A percentile compares a stretch with the other conserved stretches of the same genome.
Conservation (phyloP, 2,113 vertebrate species). For the Pogona vitticeps region DNA sequence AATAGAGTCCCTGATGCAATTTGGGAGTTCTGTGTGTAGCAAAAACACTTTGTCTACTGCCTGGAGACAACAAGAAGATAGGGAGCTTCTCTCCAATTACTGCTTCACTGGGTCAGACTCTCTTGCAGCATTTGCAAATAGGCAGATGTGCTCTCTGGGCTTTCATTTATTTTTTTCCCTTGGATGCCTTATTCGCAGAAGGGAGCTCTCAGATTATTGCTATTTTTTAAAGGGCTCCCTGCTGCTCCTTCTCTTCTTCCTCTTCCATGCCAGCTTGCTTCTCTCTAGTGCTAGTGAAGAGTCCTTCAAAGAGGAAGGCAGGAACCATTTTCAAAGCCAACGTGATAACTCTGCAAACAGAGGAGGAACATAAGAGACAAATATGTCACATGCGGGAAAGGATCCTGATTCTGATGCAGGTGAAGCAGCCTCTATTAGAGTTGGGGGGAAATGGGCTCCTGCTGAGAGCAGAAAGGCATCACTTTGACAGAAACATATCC, state of each 20-base stretch:
- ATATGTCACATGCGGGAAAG: neutral
- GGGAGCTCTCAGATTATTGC: neutral
- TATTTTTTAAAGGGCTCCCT: neutral
- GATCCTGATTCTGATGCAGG: neutral
- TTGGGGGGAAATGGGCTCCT: too few relatives aligned
- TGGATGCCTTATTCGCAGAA: neutral
- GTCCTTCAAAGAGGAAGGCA: neutral
- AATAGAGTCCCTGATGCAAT: constrained; percentile 1
- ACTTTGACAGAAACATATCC: too few relatives aligned
- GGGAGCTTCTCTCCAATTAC: neutral
- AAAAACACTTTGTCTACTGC: neutral
- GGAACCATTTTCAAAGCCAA: neutral
- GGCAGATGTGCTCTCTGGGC: neutral
- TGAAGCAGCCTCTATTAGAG: too few relatives aligned
- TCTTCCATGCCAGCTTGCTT: neutral
- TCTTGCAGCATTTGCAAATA: constrained; percentile 10
- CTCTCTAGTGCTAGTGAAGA: neutral
- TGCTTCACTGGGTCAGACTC: neutral
- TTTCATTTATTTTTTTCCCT: constrained; percentile 3
- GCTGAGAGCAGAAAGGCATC: too few relatives aligned
- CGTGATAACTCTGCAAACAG: neutral
- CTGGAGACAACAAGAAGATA: neutral
- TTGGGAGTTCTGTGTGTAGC: neutral
- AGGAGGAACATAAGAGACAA: neutral
- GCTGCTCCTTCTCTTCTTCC: too few relatives aligned